phyloP scores from a whole-genome alignment of 2,797 vertebrate genomes.

The Avahi laniger region DNA sequence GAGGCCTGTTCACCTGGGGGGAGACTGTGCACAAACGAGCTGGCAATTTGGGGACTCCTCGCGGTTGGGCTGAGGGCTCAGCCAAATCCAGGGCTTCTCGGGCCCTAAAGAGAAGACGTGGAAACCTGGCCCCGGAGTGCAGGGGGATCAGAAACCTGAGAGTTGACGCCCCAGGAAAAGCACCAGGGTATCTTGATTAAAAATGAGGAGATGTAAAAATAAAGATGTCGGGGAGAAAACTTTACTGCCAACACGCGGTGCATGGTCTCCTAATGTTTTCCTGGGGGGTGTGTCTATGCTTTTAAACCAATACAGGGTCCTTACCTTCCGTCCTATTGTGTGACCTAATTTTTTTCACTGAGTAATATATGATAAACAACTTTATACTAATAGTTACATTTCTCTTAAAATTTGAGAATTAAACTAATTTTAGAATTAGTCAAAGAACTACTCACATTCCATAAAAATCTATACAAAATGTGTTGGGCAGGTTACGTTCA shows the following conservation, averaged over 20 bases:
- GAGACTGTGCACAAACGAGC: background rate
- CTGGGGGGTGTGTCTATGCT: no score
- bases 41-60: background rate
- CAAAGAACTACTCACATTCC: background rate
- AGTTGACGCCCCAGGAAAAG: no score
- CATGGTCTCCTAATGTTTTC: accelerated
- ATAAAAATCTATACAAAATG: no score
- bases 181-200: accelerated
- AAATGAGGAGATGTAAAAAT: accelerated
- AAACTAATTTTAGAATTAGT: background rate
- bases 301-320: accelerated
- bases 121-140: accelerated
- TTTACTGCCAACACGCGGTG: accelerated
- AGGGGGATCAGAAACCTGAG: accelerated
- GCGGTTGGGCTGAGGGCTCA: background rate
- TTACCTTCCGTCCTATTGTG: accelerated
- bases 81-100: background rate
- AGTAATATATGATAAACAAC: accelerated
- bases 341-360: background rate
- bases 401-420: background rate
- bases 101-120: accelerated
- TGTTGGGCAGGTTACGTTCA: accelerated
- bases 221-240: background rate
- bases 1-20: no score
- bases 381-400: no score